These are phyloP conservation scores for Coryphaenoides rupestris DNA, from an alignment of 2,113 vertebrate genomes.

Conservation along the genomic window DNA sequence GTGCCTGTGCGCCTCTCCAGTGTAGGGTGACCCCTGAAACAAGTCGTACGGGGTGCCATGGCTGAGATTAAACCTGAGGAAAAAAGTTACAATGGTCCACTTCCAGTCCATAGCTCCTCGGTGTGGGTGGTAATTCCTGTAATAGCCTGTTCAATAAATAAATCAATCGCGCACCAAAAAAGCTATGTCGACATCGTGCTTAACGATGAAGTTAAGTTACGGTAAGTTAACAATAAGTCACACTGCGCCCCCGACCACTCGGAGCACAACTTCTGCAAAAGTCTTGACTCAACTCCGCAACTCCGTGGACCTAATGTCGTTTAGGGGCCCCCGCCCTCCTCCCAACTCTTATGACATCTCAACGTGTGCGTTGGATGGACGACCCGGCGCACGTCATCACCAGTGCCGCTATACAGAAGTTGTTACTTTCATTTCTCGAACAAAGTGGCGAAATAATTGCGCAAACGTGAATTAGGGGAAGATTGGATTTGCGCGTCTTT, in stretches of 20 bases:
- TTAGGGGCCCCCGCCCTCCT: slow-evolving; percentile 46
- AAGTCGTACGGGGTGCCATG: slow-evolving; percentile 55
- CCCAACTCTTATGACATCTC: slow-evolving; percentile 5
- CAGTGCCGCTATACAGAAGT: no score
- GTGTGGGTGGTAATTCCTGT: slow-evolving; percentile 33
- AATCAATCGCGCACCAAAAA: background rate
- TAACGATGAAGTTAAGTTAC: slow-evolving; percentile 5
- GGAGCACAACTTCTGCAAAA: slow-evolving; percentile 58
- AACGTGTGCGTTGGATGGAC: no score
- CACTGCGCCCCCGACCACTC: slow-evolving; percentile 35
- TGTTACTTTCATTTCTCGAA: no score
- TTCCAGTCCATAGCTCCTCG: slow-evolving; percentile 36
- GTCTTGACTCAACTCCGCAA: slow-evolving; percentile 50
- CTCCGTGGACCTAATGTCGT: slow-evolving; percentile 61
- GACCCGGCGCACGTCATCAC: no score
- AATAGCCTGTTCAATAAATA: slow-evolving; percentile 15
- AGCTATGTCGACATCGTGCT: slow-evolving; percentile 14
- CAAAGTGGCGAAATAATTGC: no score
- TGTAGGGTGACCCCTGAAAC: slow-evolving; percentile 57
- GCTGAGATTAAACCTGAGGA: slow-evolving; percentile 54
- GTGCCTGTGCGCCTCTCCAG: slow-evolving; percentile 59
- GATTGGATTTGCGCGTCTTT: no score
- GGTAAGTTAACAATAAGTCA: no score
- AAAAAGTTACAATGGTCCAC: slow-evolving; percentile 51
- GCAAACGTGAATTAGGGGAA: no score